Evolutionary conservation across 64 coral and sea anemone species (phyloP).

Genomic region (Stichodactyla mertensii): DNA sequence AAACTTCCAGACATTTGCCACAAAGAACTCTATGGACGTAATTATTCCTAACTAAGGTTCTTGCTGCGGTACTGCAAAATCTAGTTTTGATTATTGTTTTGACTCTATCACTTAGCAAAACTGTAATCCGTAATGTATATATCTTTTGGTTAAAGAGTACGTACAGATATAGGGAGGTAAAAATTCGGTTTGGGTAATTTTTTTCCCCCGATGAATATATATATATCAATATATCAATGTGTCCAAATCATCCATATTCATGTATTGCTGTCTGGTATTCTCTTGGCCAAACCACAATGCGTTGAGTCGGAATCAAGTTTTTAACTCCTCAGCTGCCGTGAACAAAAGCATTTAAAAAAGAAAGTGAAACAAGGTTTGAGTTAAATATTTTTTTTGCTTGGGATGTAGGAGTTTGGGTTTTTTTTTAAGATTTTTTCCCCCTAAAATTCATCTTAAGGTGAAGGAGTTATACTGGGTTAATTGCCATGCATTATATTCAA

Average conservation of each 20-base stretch:
- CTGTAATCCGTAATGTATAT: neutral
- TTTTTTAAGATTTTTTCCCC: neutral
- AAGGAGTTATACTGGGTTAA: neutral
- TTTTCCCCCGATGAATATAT: slow-evolving; percentile 3
- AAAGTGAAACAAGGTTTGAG: slow-evolving; percentile 1
- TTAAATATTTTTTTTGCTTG: neutral
- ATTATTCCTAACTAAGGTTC: slow-evolving; percentile 14
- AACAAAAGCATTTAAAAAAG: slow-evolving; percentile 8
- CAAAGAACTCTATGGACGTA: slow-evolving; percentile 8
- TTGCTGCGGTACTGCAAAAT: slow-evolving; percentile 7
- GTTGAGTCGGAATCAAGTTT: neutral
- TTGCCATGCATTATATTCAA: neutral
- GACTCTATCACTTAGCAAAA: neutral
- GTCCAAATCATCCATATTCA: slow-evolving; percentile 31
- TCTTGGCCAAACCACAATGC: slow-evolving; percentile 26
- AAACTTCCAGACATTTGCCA: slow-evolving; percentile 11
- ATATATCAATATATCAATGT: slow-evolving; percentile 15
- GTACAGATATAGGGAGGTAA: neutral
- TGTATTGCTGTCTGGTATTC: slow-evolving; percentile 7
- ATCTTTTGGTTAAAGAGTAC: neutral
- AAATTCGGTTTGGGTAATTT: neutral
- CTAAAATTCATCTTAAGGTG: neutral
- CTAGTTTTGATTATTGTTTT: neutral
- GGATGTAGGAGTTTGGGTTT: neutral
- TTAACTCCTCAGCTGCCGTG: slow-evolving; percentile 7